Conservation (phyloP, 2,113 vertebrate genomes). For the Halcyon malimbica region DNA sequence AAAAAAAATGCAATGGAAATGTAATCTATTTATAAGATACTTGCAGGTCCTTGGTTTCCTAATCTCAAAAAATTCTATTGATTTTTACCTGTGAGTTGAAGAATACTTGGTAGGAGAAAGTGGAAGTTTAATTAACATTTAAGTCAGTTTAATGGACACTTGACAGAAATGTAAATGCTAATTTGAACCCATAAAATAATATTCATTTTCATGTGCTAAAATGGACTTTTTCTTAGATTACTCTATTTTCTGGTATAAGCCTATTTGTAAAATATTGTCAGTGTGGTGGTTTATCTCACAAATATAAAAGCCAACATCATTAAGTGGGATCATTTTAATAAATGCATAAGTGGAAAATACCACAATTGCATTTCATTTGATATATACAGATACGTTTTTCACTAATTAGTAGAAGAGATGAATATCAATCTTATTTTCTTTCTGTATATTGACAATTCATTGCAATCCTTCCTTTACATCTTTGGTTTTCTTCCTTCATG, state of each 20-base stretch:
- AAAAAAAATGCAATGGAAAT: background rate
- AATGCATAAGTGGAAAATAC: background rate
- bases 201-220: background rate
- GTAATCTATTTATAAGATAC: background rate
- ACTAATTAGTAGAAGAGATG: background rate
- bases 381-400: background rate
- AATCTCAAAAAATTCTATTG: background rate
- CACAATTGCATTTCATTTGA: background rate
- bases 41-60: background rate
- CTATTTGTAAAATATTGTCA: background rate
- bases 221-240: background rate
- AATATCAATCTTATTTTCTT: background rate
- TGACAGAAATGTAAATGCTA: background rate
- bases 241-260: background rate
- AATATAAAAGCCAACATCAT: background rate
- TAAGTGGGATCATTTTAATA: background rate
- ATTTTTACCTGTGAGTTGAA: background rate
- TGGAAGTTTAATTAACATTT: background rate
- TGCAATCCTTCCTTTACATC: background rate
- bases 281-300: background rate
- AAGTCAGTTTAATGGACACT: background rate
- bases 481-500: background rate
- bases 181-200: background rate
- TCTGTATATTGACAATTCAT: background rate
- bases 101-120: background rate